phyloP scores from a whole-genome alignment of 1,140 invertebrate genomes.

The Microplitis demolitor region DNA sequence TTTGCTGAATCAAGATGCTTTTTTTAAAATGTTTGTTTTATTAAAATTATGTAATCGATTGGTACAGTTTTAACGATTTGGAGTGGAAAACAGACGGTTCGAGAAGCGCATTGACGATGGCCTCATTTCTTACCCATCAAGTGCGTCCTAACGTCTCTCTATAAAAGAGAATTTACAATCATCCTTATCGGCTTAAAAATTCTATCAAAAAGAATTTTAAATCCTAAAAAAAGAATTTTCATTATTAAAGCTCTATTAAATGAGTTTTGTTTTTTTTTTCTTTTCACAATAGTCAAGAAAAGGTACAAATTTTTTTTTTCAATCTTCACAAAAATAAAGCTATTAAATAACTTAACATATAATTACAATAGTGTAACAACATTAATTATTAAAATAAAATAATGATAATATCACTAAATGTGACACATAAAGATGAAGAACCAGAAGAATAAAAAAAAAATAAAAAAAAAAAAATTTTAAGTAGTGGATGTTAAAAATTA shows the following conservation, averaged over 20 bases:
- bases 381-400: too few species aligned
- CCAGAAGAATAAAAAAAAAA: too few species aligned
- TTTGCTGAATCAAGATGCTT: neutral
- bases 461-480: too few species aligned
- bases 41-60: neutral
- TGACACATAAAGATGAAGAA: too few species aligned
- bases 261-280: neutral
- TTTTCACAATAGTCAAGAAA: neutral
- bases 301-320: neutral
- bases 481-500: too few species aligned
- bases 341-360: too few species aligned
- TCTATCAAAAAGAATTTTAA: neutral
- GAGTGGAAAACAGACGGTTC: neutral
- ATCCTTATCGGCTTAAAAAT: conserved; percentile 5
- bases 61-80: conserved; percentile 2
- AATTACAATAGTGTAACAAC: too few species aligned
- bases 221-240: neutral
- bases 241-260: neutral
- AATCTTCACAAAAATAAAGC: too few species aligned
- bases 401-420: too few species aligned
- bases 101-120: neutral
- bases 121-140: conserved; percentile 7
- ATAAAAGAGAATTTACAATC: neutral
- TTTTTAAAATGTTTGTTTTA: neutral
- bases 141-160: neutral